Evolutionary conservation across 2,888 invertebrate species (phyloP), one percentile per base, ranked within the genome.

Genomic region (Mesorhabditis spiculigera): DNA sequence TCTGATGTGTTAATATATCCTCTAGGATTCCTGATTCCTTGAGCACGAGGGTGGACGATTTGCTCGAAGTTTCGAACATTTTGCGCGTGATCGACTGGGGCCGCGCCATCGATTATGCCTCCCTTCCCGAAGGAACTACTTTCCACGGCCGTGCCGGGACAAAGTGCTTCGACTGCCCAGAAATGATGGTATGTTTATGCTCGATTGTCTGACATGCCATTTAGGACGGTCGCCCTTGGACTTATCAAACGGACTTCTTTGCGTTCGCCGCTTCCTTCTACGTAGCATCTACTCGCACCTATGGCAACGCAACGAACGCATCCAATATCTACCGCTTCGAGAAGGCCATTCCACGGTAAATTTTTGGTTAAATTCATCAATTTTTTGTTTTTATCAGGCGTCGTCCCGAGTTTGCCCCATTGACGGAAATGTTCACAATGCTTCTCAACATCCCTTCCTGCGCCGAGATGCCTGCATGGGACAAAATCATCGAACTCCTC

Each of bases 71-170:
- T 6, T 10, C 63, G 6, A 44, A 61, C n/a, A 8, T 70, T n/a
- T 42, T 77, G 42, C 92, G 93, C 85, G 88, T 96, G 69, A 95
- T 95, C 82, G 96, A 96, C 88, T 93, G 93, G 87, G 96, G 96
- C 45, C 92, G 93, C 84, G 91, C 93, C 78, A 95, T 96, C 86
- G 88, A 92, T 75, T 93, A 93, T 83, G 92, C 93, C 13, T 70
- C 69, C 88, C 70, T 75, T 45, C 66, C 62, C 0, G n/a, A 50
- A 13, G 90, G 76, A 92, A 93, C 45, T 44, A 70, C 70, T n/a
- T 86, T 87, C 73, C 82, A 80, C 50, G 87, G 87, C 79, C 90
- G 90, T 85, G 75, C 91, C 92, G 82, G 91, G 10, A 88, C 88
- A 4, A 81, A 86, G 45, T 86, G 86, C 50, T 89, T 89, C 77